Percentiles rank a stretch among this genome's conserved stretches.
These are phyloP conservation scores for Drosophila algonquin DNA, from an alignment of 2,888 invertebrate genomes.

Conservation along the genomic window DNA sequence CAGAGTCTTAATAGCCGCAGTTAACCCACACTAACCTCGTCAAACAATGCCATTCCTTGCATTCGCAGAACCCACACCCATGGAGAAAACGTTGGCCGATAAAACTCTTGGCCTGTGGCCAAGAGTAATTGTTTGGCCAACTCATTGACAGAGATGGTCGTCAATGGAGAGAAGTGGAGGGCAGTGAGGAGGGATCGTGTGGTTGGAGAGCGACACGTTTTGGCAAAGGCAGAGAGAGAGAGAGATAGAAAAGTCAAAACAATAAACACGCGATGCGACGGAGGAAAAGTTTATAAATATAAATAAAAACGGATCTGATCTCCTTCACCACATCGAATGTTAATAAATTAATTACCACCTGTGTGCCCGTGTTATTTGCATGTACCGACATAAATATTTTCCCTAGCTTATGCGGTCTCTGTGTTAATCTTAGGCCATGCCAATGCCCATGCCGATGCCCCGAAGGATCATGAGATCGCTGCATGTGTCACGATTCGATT, in stretches of 20 bases:
- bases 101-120: constrained; percentile 45
- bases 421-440: constrained; percentile 7
- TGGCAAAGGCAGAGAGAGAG: constrained; percentile 32
- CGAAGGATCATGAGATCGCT: constrained; percentile 33
- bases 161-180: neutral
- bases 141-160: constrained; percentile 45
- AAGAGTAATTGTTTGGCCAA: constrained; percentile 49
- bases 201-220: constrained; percentile 41
- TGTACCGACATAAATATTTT: neutral
- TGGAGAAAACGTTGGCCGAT: constrained; percentile 9
- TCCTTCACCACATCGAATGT: constrained; percentile 10
- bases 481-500: constrained; percentile 37
- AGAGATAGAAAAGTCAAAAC: constrained; percentile 13
- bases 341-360: constrained; percentile 43
- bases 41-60: constrained; percentile 28
- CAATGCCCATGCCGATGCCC: constrained; percentile 14
- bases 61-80: constrained; percentile 2
- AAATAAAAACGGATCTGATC: constrained; percentile 19
- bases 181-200: neutral
- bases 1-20: too few species aligned
- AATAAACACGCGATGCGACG: constrained; percentile 29
- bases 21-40: constrained; percentile 22
- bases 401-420: neutral
- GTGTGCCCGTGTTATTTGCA: neutral
- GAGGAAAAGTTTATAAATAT: constrained; percentile 35